phyloP scores from a whole-genome alignment of 2,113 vertebrate genomes.

The Parotia lawesii region DNA sequence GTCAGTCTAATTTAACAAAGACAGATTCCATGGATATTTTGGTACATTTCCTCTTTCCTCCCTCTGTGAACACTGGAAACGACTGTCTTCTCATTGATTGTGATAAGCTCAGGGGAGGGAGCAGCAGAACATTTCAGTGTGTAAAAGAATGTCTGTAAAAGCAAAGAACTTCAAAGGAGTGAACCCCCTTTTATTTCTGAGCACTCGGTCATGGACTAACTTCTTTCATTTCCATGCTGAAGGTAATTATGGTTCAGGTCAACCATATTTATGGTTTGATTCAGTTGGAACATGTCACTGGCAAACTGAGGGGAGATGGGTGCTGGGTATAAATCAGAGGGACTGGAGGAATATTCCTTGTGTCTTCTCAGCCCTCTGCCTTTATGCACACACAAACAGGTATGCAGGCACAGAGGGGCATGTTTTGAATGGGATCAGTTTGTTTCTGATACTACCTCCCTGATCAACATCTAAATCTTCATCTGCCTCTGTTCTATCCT shows the following conservation, averaged over 20 bases:
- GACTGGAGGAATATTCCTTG: not conserved
- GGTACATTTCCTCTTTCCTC: not conserved
- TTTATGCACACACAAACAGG: not conserved
- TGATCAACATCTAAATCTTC: not conserved
- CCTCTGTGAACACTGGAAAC: slow-evolving; percentile 7
- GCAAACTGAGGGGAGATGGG: not conserved
- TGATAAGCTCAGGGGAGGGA: slow-evolving; percentile 2
- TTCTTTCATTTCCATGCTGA: not conserved
- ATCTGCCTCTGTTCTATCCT: not conserved
- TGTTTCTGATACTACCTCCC: not conserved
- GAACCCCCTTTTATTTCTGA: slow-evolving; percentile 14
- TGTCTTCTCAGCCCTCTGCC: not conserved
- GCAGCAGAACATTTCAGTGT: not conserved
- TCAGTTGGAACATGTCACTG: not conserved
- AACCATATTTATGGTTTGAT: not conserved
- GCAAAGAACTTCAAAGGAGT: slow-evolving; percentile 6
- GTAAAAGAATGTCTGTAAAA: not conserved
- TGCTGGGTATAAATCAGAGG: not conserved
- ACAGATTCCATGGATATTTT: slow-evolving; percentile 66
- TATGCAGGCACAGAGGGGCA: not conserved
- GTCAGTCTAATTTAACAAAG: slow-evolving; percentile 2
- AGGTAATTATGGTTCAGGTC: not conserved
- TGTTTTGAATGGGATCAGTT: not conserved
- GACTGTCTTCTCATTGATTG: not conserved
- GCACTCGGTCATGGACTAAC: not conserved